A percentile compares a stretch with the other conserved stretches of the same genome.
Conservation (phyloP, 1,140 invertebrate genomes). For the Apis mellifera region DNA sequence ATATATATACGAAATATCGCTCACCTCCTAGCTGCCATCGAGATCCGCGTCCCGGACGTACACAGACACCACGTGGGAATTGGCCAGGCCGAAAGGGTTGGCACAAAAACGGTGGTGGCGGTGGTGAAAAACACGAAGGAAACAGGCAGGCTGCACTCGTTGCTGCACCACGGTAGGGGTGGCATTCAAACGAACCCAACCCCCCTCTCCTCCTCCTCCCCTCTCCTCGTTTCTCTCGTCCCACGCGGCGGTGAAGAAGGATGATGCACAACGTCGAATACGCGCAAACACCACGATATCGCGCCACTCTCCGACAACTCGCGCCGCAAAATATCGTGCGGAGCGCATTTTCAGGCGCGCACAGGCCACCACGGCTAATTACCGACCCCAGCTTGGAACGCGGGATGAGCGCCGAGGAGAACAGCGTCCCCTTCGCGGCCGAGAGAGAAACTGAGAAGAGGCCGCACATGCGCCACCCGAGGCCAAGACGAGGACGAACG, state of each 20-base stretch:
- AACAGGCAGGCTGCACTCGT: neutral
- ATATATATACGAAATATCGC: no score
- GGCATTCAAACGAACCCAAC: slow-evolving; percentile 30
- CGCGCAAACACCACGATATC: no score
- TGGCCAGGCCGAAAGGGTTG: neutral
- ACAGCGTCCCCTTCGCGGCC: slow-evolving; percentile 37
- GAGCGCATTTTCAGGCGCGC: slow-evolving; percentile 74
- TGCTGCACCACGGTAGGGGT: neutral
- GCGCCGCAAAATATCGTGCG: slow-evolving; percentile 67
- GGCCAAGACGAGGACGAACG: slow-evolving; percentile 14
- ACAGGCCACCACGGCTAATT: slow-evolving; percentile 76
- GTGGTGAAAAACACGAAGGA: slow-evolving; percentile 23
- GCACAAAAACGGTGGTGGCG: neutral
- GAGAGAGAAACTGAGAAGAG: slow-evolving; percentile 40
- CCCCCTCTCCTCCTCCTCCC: slow-evolving; percentile 3
- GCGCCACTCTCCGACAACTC: slow-evolving; percentile 57
- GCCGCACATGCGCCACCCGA: slow-evolving; percentile 31
- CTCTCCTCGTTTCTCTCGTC: neutral
- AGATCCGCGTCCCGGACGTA: no score
- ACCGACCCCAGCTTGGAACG: slow-evolving; percentile 37
- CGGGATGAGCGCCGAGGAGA: slow-evolving; percentile 33
- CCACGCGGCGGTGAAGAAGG: no score
- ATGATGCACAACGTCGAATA: no score
- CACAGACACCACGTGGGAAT: slow-evolving; percentile 29
- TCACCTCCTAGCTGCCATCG: no score